These are phyloP conservation scores for Hyposmocoma kahamanoa DNA, from an alignment of 1,140 invertebrate genomes.

Conservation along the genomic window DNA sequence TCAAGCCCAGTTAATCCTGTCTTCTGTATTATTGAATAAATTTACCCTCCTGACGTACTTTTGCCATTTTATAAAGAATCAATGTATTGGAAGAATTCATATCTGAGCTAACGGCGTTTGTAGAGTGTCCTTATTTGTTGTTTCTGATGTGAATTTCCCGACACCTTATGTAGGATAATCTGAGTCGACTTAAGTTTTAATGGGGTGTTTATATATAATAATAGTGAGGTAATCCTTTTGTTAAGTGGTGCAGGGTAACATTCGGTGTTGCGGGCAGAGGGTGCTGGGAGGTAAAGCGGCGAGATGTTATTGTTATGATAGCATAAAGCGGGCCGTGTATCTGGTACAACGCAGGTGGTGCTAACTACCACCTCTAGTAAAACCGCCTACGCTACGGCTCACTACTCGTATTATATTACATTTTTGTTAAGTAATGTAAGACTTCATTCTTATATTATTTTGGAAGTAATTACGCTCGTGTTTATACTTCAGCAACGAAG, in stretches of 20 bases:
- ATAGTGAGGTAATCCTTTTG: slow-evolving; percentile 17
- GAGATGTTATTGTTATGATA: slow-evolving; percentile 30
- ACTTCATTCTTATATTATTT: too few relatives aligned
- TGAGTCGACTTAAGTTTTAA: background rate
- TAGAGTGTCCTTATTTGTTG: slow-evolving; percentile 18
- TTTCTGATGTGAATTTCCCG: background rate
- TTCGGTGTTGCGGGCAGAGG: slow-evolving; percentile 11
- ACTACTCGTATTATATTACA: too few relatives aligned
- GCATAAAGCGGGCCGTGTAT: slow-evolving; percentile 27
- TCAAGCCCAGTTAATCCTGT: slow-evolving; percentile 55
- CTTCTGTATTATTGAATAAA: slow-evolving; percentile 60
- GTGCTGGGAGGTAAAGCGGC: slow-evolving; percentile 12
- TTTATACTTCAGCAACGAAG: too few relatives aligned
- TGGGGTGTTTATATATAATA: slow-evolving; percentile 3
- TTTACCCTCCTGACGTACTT: slow-evolving; percentile 38
- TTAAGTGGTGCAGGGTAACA: slow-evolving; percentile 10
- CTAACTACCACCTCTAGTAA: too few relatives aligned
- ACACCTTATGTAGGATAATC: background rate
- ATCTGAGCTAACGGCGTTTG: slow-evolving; percentile 11
- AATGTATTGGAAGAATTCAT: slow-evolving; percentile 45
- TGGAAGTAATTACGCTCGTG: too few relatives aligned
- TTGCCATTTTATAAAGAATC: slow-evolving; percentile 36
- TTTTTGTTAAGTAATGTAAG: too few relatives aligned
- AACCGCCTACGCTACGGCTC: too few relatives aligned
- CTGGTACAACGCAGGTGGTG: slow-evolving; percentile 25